Base-by-base conservation (phyloP, 2,888 invertebrate genomes). In the Crocallis elinguaria region DNA sequence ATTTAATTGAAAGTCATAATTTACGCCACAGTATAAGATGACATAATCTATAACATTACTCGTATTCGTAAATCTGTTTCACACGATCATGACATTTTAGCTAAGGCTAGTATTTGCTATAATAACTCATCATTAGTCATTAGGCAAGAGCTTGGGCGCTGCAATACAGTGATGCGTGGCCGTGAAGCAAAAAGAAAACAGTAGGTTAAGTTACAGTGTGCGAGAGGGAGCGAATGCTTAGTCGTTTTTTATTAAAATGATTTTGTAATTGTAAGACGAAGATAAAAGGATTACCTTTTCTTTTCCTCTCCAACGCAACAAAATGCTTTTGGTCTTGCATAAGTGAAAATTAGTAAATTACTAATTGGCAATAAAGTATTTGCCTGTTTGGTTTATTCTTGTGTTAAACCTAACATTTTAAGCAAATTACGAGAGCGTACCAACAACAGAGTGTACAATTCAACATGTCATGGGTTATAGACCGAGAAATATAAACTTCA, bases 11-110 rank as follows among this genome's bases (percentile, higher is more conserved):
- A 48, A 25, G 23, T 23, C 2, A 21, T 17, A 36, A 30, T 4
- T 39, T 12, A 27, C 16, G n/a, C 1, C 7, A 14, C 12, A 1
- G n/a, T 25, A n/a, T 25, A n/a, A 9, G 9, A 25, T 25, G 9
- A 25, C 1, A 25, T 19, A 19, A 30, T 16, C 27, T n/a, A n/a
- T 21, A 29, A 29, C 12, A 32, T 29, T 13, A 52, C 35, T 45
- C 41, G 45, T 13, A 52, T 39, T 45, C 41, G 45, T 38, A 49
- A 49, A 54, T 57, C 49, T 60, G 49, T 41, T 46, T 57, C 46
- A 57, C 57, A 61, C 60, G 55, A 61, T 46, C 49, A 13, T 61
- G 55, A 51, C 55, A 55, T 57, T 61, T 61, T 11, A 23, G 35
- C 33, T 27, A 48, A 39, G 37, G 39, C 25, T 35, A 11, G 14